Conservation (phyloP, 1,140 invertebrate genomes). For the Venustaconcha ellipsiformis region DNA sequence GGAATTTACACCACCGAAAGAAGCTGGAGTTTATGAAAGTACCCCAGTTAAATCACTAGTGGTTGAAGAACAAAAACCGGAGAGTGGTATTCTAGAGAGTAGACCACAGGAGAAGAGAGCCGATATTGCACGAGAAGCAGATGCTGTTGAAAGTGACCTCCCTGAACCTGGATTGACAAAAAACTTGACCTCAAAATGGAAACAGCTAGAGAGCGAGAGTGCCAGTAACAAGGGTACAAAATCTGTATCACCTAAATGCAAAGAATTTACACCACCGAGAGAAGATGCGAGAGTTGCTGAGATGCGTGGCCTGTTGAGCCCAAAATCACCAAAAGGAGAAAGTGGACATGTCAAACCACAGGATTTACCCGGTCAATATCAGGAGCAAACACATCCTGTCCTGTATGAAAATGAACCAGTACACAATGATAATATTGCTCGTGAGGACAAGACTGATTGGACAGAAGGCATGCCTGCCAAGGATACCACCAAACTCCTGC, state of each 20-base stretch:
- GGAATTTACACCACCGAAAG: conserved; percentile 47
- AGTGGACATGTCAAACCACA: conserved; percentile 50
- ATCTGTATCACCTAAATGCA: conserved; percentile 39
- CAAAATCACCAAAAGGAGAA: conserved; percentile 39
- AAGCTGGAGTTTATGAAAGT: conserved; percentile 47
- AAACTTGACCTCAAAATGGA: conserved; percentile 59
- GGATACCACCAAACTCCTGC: conserved; percentile 55
- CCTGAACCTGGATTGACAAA: conserved; percentile 61
- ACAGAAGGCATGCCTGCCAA: conserved; percentile 51
- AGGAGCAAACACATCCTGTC: conserved; percentile 41
- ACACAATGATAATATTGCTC: conserved; percentile 36
- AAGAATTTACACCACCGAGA: conserved; percentile 63
- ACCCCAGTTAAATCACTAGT: conserved; percentile 39
- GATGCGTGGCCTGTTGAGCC: conserved; percentile 39
- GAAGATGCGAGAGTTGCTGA: conserved; percentile 39
- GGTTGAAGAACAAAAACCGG: conserved; percentile 46
- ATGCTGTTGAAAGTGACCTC: conserved; percentile 45
- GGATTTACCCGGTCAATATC: conserved; percentile 60
- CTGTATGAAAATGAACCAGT: conserved; percentile 57
- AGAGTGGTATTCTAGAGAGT: conserved; percentile 61
- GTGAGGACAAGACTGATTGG: conserved; percentile 57
- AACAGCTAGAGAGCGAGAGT: conserved; percentile 50
- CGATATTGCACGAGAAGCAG: conserved; percentile 46
- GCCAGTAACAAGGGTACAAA: conserved; percentile 42
- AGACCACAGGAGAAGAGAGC: conserved; percentile 41